phyloP scores from a whole-genome alignment of 2,113 vertebrate species.

The Clarias macrocephalus region DNA sequence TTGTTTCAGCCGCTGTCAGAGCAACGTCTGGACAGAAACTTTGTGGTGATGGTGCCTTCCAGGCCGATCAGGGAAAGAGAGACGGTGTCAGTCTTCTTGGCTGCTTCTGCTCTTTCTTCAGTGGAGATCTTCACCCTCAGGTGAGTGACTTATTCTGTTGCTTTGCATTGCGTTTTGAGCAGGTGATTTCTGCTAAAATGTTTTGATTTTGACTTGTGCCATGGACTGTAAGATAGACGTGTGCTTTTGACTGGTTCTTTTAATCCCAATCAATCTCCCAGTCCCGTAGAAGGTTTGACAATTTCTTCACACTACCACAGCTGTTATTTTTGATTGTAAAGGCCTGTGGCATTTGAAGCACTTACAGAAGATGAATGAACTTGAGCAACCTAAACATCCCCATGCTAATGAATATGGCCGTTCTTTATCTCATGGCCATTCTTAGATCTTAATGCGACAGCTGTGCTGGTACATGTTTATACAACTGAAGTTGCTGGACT shows the following conservation, averaged over 20 bases:
- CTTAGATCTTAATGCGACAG: neutral
- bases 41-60: constrained; percentile 86
- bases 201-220: neutral
- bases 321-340: neutral
- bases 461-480: neutral
- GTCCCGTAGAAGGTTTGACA: neutral
- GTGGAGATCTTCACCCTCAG: constrained; percentile 89
- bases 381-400: neutral
- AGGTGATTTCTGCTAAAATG: neutral
- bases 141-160: constrained; percentile 63
- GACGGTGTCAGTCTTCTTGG: constrained; percentile 80
- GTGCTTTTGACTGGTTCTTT: neutral
- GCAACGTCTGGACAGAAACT: constrained; percentile 80
- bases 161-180: neutral
- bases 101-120: constrained; percentile 77
- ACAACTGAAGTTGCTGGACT: neutral
- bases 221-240: neutral
- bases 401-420: neutral
- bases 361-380: neutral
- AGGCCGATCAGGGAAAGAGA: constrained; percentile 85
- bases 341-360: neutral
- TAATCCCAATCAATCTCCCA: neutral
- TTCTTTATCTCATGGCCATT: neutral
- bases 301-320: neutral
- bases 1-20: constrained; percentile 80